phyloP scores from a whole-genome alignment of 64 coral and sea anemone genomes.

The Anthopleura sola region DNA sequence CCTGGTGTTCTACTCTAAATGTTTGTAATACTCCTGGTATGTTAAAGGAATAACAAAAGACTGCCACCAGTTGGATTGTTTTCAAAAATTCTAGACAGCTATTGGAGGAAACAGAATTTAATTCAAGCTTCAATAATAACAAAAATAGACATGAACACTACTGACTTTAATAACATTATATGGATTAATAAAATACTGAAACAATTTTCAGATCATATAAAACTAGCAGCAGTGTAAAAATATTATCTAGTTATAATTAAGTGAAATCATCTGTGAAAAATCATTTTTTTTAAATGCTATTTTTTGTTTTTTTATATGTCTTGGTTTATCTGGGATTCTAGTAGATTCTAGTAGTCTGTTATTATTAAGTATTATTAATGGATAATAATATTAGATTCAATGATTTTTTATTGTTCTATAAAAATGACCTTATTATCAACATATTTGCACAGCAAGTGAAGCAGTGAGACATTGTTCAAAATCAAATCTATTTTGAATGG shows the following conservation, averaged over 20 bases:
- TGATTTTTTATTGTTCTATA: neutral
- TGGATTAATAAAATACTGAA: neutral
- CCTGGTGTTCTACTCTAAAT: neutral
- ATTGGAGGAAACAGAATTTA: neutral
- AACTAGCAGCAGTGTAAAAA: neutral
- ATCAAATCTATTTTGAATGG: no score
- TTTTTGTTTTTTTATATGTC: neutral
- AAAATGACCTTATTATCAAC: neutral
- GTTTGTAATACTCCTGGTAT: slow-evolving; percentile 9
- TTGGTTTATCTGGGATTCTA: neutral
- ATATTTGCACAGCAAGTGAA: neutral
- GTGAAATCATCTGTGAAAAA: neutral
- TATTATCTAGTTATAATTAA: no score
- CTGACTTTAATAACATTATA: neutral
- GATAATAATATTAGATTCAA: neutral
- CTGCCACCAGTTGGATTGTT: slow-evolving; percentile 1
- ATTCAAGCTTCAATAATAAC: neutral
- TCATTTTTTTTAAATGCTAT: neutral
- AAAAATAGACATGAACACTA: neutral
- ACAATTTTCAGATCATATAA: neutral
- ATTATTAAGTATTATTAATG: neutral
- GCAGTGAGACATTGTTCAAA: no score
- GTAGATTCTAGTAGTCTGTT: neutral
- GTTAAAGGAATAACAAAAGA: slow-evolving; percentile 2
- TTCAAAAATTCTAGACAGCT: neutral